Conservation (phyloP, 35 echinoderm and acorn worm species). For the Holothuria glaberrima region DNA sequence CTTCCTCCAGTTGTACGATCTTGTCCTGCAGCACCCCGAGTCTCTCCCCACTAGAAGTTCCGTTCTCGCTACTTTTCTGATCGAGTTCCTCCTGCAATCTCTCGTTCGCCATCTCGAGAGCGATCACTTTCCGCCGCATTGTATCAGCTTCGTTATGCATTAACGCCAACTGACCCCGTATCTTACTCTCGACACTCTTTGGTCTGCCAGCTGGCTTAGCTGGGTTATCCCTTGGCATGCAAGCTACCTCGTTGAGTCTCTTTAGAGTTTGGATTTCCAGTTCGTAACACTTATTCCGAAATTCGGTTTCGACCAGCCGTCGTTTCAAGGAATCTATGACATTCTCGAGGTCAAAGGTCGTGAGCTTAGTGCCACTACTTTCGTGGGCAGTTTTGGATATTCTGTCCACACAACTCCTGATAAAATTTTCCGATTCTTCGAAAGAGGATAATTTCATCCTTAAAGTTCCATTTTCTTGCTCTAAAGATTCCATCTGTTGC, state of each 20-base stretch:
- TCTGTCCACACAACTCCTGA: conserved; percentile 46
- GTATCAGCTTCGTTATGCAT: conserved; percentile 87
- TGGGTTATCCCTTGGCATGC: conserved; percentile 34
- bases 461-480: conserved; percentile 87
- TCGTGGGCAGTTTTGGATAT: conserved; percentile 41
- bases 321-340: conserved; percentile 76
- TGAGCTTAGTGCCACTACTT: conserved; percentile 40
- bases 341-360: conserved; percentile 56
- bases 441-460: conserved; percentile 75
- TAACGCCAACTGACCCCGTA: conserved; percentile 79
- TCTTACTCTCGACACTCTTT: conserved; percentile 83
- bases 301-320: conserved; percentile 73
- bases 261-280: conserved; percentile 84
- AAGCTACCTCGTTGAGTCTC: conserved; percentile 80
- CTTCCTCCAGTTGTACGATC: conserved; percentile 85
- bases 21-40: conserved; percentile 83
- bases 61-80: conserved; percentile 11
- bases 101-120: conserved; percentile 82
- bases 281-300: conserved; percentile 66
- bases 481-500: conserved; percentile 70
- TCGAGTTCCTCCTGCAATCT: conserved; percentile 75
- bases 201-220: conserved; percentile 58
- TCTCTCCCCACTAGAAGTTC: conserved; percentile 38
- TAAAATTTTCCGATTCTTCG: conserved; percentile 74
- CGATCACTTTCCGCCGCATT: conserved; percentile 82